These are phyloP conservation scores for Brachynemurus nebulosus DNA, from an alignment of 2,888 invertebrate genomes.

Conservation along the genomic window DNA sequence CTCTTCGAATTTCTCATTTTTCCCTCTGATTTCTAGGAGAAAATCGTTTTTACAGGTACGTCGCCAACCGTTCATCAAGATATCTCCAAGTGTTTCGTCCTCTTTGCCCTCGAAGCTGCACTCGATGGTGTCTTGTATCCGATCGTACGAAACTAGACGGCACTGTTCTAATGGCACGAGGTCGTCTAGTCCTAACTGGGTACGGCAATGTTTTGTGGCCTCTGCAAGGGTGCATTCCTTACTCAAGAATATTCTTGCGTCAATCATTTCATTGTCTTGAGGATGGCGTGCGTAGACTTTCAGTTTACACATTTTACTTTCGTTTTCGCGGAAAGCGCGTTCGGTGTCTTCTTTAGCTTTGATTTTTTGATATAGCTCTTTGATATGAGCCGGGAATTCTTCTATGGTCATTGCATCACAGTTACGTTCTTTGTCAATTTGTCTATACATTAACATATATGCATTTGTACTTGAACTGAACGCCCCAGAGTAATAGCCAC, in stretches of 20 bases:
- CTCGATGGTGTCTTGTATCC: conserved; percentile 45
- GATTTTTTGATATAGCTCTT: conserved; percentile 46
- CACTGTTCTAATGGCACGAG: conserved; percentile 48
- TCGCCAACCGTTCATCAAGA: conserved; percentile 32
- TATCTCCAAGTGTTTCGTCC: conserved; percentile 32
- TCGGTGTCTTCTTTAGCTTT: conserved; percentile 51
- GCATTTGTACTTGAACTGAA: conserved; percentile 76
- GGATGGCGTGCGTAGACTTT: conserved; percentile 52
- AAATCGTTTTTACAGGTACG: conserved; percentile 40
- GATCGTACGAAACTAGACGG: conserved; percentile 57
- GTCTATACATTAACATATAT: conserved; percentile 83
- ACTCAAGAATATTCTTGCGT: conserved; percentile 42
- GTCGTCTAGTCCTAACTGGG: conserved; percentile 41
- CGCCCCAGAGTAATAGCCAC: conserved; percentile 55
- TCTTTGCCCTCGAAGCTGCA: conserved; percentile 49
- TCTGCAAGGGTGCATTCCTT: conserved; percentile 43
- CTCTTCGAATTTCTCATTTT: conserved; percentile 44
- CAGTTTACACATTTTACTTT: conserved; percentile 46
- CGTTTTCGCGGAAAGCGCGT: conserved; percentile 40
- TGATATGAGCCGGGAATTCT: conserved; percentile 64
- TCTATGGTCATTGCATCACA: conserved; percentile 45
- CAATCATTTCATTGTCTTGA: conserved; percentile 35
- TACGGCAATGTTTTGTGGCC: conserved; percentile 43
- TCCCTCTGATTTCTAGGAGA: conserved; percentile 48
- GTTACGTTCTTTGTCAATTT: conserved; percentile 50